Evolutionary conservation across 2,113 vertebrate species (phyloP).

Genomic region (Alaudala cheleensis): DNA sequence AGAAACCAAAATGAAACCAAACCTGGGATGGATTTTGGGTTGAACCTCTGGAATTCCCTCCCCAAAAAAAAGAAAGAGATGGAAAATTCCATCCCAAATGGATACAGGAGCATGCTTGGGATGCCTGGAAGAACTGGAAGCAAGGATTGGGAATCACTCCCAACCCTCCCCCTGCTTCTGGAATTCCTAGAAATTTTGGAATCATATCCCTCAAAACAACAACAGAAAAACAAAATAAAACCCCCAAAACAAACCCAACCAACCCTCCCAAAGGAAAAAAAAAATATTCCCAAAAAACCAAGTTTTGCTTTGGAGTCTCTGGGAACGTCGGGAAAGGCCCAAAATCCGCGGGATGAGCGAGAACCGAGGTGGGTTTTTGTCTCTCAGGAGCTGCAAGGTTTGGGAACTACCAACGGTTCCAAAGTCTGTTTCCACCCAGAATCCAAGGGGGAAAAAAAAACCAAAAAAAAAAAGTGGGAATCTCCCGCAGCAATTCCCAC

Average conservation of each 20-base stretch:
- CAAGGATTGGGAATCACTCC: not conserved
- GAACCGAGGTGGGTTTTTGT: not conserved
- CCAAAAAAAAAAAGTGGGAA: slow-evolving; percentile 5
- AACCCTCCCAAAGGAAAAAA: not conserved
- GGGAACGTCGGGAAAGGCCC: slow-evolving; percentile 6
- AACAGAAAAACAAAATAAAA: not conserved
- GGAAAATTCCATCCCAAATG: not conserved
- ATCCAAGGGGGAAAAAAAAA: not conserved
- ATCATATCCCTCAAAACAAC: not conserved
- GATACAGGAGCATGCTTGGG: not conserved
- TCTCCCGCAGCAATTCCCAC: not conserved
- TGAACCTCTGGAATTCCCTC: not conserved
- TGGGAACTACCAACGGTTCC: slow-evolving; percentile 15
- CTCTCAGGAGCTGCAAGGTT: not conserved
- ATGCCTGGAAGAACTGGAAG: not conserved
- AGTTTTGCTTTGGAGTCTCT: slow-evolving; percentile 16
- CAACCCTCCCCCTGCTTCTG: not conserved
- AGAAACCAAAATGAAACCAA: not conserved
- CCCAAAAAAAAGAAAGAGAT: not conserved
- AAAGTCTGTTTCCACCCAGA: not conserved
- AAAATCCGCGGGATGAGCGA: not conserved
- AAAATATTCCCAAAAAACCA: not conserved
- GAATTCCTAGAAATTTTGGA: not conserved
- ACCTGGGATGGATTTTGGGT: not conserved
- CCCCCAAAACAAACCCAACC: not conserved